These are phyloP conservation scores for Actinostola sp. DNA, from an alignment of 92 coral and sea anemone genomes.

Conservation along the genomic window DNA sequence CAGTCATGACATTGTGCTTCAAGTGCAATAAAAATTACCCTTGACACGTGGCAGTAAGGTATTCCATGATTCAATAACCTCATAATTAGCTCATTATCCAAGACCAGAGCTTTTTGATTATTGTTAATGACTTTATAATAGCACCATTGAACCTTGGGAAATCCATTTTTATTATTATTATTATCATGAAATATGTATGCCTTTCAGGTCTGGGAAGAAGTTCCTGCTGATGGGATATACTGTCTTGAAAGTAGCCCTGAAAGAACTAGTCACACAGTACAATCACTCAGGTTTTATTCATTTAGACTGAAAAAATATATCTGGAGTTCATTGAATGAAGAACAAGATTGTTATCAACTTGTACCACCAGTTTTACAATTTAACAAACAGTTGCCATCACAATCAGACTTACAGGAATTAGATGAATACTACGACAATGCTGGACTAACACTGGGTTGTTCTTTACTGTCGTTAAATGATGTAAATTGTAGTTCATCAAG, in stretches of 20 bases:
- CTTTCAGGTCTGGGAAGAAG: constrained; percentile 79
- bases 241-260: constrained; percentile 63
- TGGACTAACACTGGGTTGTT: background rate
- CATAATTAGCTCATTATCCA: background rate
- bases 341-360: background rate
- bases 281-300: constrained; percentile 1
- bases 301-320: constrained; percentile 41
- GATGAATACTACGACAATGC: background rate
- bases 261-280: background rate
- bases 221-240: constrained; percentile 94
- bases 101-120: background rate
- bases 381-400: constrained; percentile 61
- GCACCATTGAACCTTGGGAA: no score
- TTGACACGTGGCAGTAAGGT: no score
- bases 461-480: background rate
- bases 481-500: background rate
- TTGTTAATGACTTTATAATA: no score
- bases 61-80: no score
- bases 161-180: no score
- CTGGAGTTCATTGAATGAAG: constrained; percentile 43
- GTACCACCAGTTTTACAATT: constrained; percentile 60
- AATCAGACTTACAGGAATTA: constrained; percentile 34
- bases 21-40: no score
- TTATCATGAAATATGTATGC: background rate
- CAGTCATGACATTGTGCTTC: background rate